These are phyloP conservation scores for Allolobophora icterica DNA, from an alignment of 2,888 invertebrate species.

Conservation along the genomic window DNA sequence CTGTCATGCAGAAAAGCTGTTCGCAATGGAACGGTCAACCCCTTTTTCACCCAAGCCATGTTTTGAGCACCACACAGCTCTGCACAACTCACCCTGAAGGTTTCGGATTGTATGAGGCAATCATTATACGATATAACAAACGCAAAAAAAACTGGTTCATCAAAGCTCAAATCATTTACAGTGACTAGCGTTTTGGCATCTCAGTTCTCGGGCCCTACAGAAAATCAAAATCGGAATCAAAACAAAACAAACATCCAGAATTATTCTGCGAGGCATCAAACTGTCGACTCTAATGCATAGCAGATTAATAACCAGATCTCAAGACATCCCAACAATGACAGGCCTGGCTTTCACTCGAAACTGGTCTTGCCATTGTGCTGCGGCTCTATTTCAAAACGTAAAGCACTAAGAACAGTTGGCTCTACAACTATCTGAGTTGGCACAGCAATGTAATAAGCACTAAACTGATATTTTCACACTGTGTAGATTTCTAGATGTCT, in stretches of 20 bases:
- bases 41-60: not conserved
- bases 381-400: not conserved
- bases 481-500: not conserved
- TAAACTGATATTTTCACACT: not conserved
- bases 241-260: conserved; percentile 17
- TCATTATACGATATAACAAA: not conserved
- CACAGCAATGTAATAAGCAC: not conserved
- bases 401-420: not conserved
- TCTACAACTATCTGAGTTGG: conserved; percentile 9
- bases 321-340: not conserved
- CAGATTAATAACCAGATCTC: conserved; percentile 1
- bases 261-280: not conserved
- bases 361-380: not conserved
- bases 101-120: conserved; percentile 11
- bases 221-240: not conserved
- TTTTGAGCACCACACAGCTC: not conserved
- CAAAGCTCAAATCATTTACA: not conserved
- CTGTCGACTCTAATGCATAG: not conserved
- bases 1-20: not conserved
- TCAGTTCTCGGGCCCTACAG: not conserved
- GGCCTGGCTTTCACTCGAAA: not conserved
- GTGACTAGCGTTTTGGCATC: conserved; percentile 2
- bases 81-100: not conserved
- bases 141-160: not conserved
- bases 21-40: not conserved